Base-by-base conservation (phyloP, 2,888 invertebrate species). In the Tipula vernalis region DNA sequence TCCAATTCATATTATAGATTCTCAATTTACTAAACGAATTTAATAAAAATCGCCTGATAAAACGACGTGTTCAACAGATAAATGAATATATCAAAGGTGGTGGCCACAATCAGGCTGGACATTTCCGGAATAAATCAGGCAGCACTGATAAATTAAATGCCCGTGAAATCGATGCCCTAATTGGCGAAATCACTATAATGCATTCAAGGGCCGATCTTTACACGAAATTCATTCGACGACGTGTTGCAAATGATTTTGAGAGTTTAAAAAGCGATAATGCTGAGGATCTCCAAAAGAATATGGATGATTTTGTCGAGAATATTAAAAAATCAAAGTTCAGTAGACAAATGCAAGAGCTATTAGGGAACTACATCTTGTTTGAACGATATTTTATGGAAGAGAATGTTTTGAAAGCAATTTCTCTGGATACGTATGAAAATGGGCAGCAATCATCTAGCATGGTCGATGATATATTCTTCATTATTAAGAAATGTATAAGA, bases 401-500 rank as follows among this genome's bases (percentile, higher is more conserved):
- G 91, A 98, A 98, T 89, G 96, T 99, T 0, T 94, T 95, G 85
- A 99, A 99, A 92, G 99, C 98, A 0, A 93, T 98, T 86, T 94
- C 94, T 87, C 93, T 98, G 93, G 97, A 98, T 89, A 92, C 93
- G 0, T 92, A 95, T 39, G 96, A 96, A 88, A 92, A 93, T n/a
- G 95, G 95, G 4, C 94, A 94, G 87, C 94, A 95, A 88, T 95
- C 95, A 0, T 98, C 98, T 2, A 98, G 97, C 88, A 95, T 99
- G 93, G 96, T 99, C 0, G 99, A 99, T 91, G 99, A 99, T 91
- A 96, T 98, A 0, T 99, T 99, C 92, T 99, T 98, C 91, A 98
- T 99, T 88, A 95, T 99, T 2, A 95, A 98, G 89, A 99, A 99
- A 92, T 98, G 98, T 89, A 96, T 99, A 86, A 97, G 98, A 88